phyloP scores from a whole-genome alignment of 1,140 invertebrate genomes.

The Pseudomyrmex gracilis region DNA sequence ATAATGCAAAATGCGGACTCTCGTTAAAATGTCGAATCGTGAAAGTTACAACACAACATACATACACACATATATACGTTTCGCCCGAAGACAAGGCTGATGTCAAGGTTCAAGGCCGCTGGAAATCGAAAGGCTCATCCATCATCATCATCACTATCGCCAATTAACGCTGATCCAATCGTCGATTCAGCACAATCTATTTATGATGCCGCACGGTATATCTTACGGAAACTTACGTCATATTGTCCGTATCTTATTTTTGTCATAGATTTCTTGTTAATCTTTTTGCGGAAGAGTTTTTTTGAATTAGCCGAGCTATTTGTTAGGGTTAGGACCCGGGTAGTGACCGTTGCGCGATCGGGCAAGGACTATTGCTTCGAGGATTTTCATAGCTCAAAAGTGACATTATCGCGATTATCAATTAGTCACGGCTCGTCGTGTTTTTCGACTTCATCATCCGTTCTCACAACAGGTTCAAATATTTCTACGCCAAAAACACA shows the following conservation, averaged over 20 bases:
- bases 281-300: neutral
- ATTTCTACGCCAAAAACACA: neutral
- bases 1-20: neutral
- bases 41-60: constrained; percentile 28
- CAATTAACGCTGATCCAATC: constrained; percentile 63
- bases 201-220: constrained; percentile 11
- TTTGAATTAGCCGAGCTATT: constrained; percentile 21
- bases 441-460: neutral
- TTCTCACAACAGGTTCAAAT: neutral
- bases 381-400: constrained; percentile 36
- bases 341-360: constrained; percentile 32
- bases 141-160: constrained; percentile 68
- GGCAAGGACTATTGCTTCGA: constrained; percentile 40
- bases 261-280: constrained; percentile 8
- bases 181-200: constrained; percentile 61
- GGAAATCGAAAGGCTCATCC: constrained; percentile 67
- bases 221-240: constrained; percentile 45
- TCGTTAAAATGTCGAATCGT: neutral
- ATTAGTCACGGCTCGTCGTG: constrained; percentile 40
- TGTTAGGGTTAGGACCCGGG: constrained; percentile 38
- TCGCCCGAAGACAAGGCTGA: constrained; percentile 13
- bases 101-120: constrained; percentile 62
- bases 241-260: constrained; percentile 28
- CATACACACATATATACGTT: neutral
- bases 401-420: constrained; percentile 24